Base-by-base conservation (phyloP, 2,797 vertebrate genomes). In the Smutsia gigantea region DNA sequence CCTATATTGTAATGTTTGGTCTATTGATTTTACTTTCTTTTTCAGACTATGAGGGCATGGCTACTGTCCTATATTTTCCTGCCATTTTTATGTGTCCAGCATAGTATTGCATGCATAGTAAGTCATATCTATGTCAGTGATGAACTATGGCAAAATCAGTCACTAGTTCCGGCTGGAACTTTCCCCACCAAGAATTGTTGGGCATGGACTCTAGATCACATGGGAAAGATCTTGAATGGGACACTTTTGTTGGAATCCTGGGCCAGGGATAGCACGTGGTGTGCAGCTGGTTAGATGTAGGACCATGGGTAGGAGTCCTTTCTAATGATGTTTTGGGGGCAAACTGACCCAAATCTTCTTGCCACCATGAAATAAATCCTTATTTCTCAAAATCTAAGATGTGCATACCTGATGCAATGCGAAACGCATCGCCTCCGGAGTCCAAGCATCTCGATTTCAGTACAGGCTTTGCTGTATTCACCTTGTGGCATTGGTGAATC, bases 21-120 rank as follows among this genome's bases (percentile, higher is more conserved):
- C 19, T 87, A 29, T 31, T 18, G 53, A 37, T 71, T 95, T 86
- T 78, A 79, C 39, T 34, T 95, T 81, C 31, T 71, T 95, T 89
- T 61, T 14, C 51, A 63, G 61, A 84, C 9, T 27, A 1, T 37
- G 0, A 53, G 37, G 27, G 8, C 0, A 7, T 81, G 49, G 69
- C 18, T 53, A n/a, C 5, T 85, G 23, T 31, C 27, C 18, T 42
- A 49, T 19, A 9, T 37, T 78, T 86, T 55, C 31, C 23, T 57
- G 4, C 3, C 85, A 9, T 5, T 39, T 79, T 55, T 57, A 31
- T 64, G 7, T 68, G 7, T 29, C 37, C 51, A 53, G 25, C 1
- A 29, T 4, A 37, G 46, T 6, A 18, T 90, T 78, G 86, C 39
- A 39, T 39, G 25, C 9, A 13, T 2, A 61, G 25, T 51, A 61